Evolutionary conservation across 2,888 invertebrate species (phyloP), one percentile per base, ranked within the genome.

Genomic region (Amblyjoppa fuscipennis): DNA sequence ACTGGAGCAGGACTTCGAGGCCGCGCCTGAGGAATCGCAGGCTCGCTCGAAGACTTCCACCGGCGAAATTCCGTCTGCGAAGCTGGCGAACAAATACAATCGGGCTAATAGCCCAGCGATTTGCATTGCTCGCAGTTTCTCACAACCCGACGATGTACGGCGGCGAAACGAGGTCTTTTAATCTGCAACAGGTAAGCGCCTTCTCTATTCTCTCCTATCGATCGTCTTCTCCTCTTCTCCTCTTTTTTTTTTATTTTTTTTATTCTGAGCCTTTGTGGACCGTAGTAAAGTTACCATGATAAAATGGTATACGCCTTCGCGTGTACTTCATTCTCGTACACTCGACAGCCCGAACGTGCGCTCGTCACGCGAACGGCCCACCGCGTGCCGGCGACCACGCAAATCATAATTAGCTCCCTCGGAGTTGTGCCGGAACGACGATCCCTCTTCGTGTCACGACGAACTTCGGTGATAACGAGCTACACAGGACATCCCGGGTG

Each of bases 171-270:
- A 4, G 34, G 34, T 13, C 34, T 41, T 34, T 13, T 34, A 13
- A 68, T 38, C 74, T 41, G 87, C 88, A 88, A 88, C 88, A 88
- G 88, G 88, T 87, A 85, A 76, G 76, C 77, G 71, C 70, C 71
- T 77, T 76, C 51, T 73, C 56, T 69, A 83, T 70, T 34, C 74
- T 74, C 56, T 61, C 25, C 53, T 81, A 87, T 88, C 86, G 88
- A 88, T 88, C 77, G 68, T 80, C 69, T 25, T 49, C 53, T 49
- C 53, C 77, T 20, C 73, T 83, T 74, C 51, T 41, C 56, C 11
- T 34, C 53, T 71, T 70, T 11, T 53, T 28, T 7, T 31, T 51
- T 28, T 38, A n/a, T 13, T 45, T 16, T 53, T 41, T 64, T 28
- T 16, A 20, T 34, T 38, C 49, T 59, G 31, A 13, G 13, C 34